These are phyloP conservation scores for Drosophila melanica DNA, from an alignment of 1,140 invertebrate genomes.

Conservation along the genomic window DNA sequence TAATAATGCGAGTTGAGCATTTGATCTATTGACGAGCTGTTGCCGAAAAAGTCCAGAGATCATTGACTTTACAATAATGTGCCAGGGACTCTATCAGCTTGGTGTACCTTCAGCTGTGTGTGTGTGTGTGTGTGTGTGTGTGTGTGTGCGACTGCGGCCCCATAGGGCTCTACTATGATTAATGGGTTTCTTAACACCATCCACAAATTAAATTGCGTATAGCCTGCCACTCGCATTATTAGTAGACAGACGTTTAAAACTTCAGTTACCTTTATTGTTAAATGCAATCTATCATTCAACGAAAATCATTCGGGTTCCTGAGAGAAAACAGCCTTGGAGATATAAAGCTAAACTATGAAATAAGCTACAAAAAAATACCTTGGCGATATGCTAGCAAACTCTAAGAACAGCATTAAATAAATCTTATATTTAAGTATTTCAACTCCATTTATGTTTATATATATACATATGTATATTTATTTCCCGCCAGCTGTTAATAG, in stretches of 20 bases:
- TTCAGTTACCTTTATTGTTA: conserved; percentile 4
- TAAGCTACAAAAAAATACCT: neutral
- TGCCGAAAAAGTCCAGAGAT: conserved; percentile 79
- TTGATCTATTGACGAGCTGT: conserved; percentile 62
- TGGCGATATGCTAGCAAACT: neutral
- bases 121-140: conserved; percentile 20
- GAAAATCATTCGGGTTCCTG: conserved; percentile 2
- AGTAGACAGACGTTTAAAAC: neutral
- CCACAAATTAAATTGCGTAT: conserved; percentile 36
- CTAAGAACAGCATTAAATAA: neutral
- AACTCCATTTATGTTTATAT: neutral
- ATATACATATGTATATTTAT: no score
- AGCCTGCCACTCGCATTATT: conserved; percentile 15
- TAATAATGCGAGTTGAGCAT: conserved; percentile 68
- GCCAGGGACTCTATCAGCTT: conserved; percentile 27
- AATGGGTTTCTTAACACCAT: conserved; percentile 51
- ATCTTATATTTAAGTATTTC: neutral
- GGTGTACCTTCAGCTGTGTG: conserved; percentile 5
- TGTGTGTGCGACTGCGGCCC: conserved; percentile 12
- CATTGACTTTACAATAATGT: conserved; percentile 65
- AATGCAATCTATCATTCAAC: conserved; percentile 26
- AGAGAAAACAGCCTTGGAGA: neutral
- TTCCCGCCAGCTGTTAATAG: no score
- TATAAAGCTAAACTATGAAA: neutral
- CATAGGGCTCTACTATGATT: conserved; percentile 62